phyloP scores from a whole-genome alignment of 2,888 invertebrate species.

The Melieria picta region DNA sequence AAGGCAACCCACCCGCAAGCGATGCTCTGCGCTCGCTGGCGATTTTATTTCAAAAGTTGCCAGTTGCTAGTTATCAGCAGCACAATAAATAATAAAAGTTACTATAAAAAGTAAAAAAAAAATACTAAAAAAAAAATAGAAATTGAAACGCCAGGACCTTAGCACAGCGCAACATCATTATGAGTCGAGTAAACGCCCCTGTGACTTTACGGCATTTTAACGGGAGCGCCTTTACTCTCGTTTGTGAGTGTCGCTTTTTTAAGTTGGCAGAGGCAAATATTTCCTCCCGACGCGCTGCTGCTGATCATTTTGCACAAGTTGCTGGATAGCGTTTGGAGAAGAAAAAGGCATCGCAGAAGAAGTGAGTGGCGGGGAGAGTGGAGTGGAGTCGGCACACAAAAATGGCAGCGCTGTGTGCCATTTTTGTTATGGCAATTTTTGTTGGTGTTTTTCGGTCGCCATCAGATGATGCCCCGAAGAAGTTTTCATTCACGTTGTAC shows the following conservation, averaged over 20 bases:
- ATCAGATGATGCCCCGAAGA: conserved; percentile 31
- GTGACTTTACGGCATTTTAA: conserved; percentile 48
- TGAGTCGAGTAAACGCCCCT: conserved; percentile 30
- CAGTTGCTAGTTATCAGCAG: conserved; percentile 34
- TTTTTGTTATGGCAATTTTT: conserved; percentile 17
- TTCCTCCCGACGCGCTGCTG: conserved; percentile 21
- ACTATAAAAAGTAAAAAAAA: conserved; percentile 8
- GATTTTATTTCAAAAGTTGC: conserved; percentile 7
- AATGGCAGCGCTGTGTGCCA: conserved; percentile 5
- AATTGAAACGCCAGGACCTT: neutral
- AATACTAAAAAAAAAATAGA: conserved; percentile 7
- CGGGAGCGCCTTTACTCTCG: neutral
- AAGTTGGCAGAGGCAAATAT: conserved; percentile 27
- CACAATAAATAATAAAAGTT: conserved; percentile 41
- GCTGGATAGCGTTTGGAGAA: conserved; percentile 19
- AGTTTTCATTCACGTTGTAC: neutral
- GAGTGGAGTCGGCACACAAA: conserved; percentile 9
- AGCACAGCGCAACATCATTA: too few species aligned
- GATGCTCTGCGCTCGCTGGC: too few species aligned
- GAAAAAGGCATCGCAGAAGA: neutral
- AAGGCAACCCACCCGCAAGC: too few species aligned
- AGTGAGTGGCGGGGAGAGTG: neutral
- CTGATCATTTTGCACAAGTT: conserved; percentile 40
- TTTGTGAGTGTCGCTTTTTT: neutral
- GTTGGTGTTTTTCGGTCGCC: conserved; percentile 10